Percentiles rank a stretch among this genome's conserved stretches.
Evolutionary conservation across 2,113 vertebrate species (phyloP).

Genomic region (Alces alces): DNA sequence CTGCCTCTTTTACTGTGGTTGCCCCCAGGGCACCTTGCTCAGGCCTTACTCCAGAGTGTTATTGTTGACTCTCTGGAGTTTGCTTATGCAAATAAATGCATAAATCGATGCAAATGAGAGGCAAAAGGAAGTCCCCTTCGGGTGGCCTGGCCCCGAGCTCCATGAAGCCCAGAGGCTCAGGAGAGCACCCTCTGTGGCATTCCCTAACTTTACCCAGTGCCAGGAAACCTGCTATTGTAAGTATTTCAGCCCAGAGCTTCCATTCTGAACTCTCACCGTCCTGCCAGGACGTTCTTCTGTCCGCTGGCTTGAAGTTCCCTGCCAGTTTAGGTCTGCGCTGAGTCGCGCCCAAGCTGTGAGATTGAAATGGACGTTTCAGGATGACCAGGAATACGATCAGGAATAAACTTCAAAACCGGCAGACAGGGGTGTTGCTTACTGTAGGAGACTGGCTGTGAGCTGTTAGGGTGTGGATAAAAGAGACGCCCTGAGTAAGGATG

Average conservation of each 20-base stretch:
- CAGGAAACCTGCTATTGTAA: not conserved
- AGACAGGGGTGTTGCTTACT: not conserved
- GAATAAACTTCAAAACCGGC: not conserved
- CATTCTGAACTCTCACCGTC: not conserved
- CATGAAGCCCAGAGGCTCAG: not conserved
- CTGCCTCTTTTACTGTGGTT: not conserved
- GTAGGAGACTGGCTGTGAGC: not conserved
- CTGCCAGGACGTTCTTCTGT: not conserved
- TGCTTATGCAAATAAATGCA: conserved; percentile 34
- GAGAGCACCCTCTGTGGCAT: not conserved
- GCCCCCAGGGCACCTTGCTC: not conserved
- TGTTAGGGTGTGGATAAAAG: not conserved
- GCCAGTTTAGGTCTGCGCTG: not conserved
- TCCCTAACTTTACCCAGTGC: not conserved
- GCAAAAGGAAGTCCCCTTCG: not conserved
- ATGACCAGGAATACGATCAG: not conserved
- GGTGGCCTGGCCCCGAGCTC: not conserved
- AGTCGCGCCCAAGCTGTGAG: not conserved
- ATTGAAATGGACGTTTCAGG: not conserved
- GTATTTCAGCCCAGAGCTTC: not conserved
- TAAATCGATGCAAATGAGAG: not conserved
- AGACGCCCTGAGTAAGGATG: not conserved
- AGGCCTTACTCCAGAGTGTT: not conserved
- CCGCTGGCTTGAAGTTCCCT: not conserved
- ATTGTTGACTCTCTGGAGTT: not conserved